A percentile compares a stretch with the other conserved stretches of the same genome.
phyloP scores from a whole-genome alignment of 2,113 vertebrate species.

The Python bivittatus region DNA sequence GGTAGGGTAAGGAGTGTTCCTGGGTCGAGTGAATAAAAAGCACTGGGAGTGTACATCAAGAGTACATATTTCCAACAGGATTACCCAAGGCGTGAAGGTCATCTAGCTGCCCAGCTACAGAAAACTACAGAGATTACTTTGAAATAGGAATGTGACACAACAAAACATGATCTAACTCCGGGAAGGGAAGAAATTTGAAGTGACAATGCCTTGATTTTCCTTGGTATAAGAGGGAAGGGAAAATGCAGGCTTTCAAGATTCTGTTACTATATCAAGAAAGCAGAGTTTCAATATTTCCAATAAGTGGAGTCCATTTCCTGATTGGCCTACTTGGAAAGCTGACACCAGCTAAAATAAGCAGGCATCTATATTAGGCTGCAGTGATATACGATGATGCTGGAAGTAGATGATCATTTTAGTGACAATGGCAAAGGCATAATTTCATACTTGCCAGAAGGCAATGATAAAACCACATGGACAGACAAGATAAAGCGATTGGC shows the following conservation, averaged over 20 bases:
- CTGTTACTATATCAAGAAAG: background rate
- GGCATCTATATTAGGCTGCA: background rate
- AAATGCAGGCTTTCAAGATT: background rate
- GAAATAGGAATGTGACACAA: background rate
- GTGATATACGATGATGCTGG: background rate
- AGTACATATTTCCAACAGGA: background rate
- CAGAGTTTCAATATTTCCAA: background rate
- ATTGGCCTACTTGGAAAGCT: background rate
- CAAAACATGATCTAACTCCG: background rate
- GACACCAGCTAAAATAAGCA: background rate
- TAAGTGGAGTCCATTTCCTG: background rate
- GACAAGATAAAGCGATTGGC: background rate
- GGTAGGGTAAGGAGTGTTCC: background rate
- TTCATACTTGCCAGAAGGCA: background rate
- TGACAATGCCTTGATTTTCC: background rate
- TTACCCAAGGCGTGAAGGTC: background rate
- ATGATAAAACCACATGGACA: background rate
- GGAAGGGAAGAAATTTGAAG: background rate
- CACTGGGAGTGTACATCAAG: background rate
- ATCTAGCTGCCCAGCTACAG: background rate
- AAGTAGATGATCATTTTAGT: background rate
- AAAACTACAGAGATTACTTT: background rate
- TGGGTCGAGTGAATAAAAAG: background rate
- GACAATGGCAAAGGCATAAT: background rate
- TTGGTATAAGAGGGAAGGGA: background rate